phyloP scores from a whole-genome alignment of 1,140 invertebrate genomes.

The Myzus persicae region DNA sequence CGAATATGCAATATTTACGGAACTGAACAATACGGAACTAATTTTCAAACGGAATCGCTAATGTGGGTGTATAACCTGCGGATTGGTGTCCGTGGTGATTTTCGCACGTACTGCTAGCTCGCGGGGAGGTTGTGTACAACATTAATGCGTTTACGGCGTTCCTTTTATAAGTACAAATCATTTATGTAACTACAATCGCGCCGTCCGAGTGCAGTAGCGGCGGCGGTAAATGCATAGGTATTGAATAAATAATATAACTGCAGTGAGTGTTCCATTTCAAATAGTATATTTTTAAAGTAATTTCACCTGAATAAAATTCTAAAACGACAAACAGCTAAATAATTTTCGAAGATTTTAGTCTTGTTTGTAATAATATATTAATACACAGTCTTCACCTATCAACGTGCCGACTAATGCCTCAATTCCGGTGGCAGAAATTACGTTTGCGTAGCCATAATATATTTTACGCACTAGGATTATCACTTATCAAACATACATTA shows the following conservation, averaged over 20 bases:
- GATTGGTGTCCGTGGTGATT: not conserved
- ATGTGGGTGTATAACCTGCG: not conserved
- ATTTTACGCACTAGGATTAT: too few species aligned
- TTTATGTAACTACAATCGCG: not conserved
- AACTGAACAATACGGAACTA: not conserved
- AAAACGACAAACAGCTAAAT: not conserved
- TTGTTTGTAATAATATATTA: too few species aligned
- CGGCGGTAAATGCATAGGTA: not conserved
- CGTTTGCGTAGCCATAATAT: too few species aligned
- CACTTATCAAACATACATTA: too few species aligned
- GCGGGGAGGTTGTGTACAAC: not conserved
- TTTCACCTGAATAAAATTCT: not conserved
- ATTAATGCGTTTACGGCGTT: not conserved
- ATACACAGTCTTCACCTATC: too few species aligned
- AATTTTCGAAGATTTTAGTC: not conserved
- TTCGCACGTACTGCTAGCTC: not conserved
- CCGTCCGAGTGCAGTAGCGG: not conserved
- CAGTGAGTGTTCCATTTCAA: not conserved
- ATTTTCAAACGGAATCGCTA: slow-evolving; percentile 30
- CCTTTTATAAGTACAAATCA: not conserved
- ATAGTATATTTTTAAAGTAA: not conserved
- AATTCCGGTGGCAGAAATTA: too few species aligned
- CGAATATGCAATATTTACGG: not conserved
- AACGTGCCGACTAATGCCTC: too few species aligned
- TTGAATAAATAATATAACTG: not conserved